Percentiles rank a stretch among this genome's conserved stretches.
phyloP scores from a whole-genome alignment of 2,888 invertebrate species.

The Keiferia lycopersicella region DNA sequence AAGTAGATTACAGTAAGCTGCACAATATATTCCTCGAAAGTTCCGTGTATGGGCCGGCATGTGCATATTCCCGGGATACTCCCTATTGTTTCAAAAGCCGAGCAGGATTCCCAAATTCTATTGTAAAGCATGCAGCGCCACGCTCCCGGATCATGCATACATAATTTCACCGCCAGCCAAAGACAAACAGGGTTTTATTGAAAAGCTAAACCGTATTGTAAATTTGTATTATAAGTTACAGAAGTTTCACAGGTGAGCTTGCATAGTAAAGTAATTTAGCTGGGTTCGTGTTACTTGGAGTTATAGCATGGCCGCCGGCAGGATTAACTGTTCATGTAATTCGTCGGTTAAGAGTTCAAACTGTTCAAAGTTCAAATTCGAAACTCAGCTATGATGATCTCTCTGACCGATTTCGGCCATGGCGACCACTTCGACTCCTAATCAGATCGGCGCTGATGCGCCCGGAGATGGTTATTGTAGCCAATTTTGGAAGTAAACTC shows the following conservation, averaged over 20 bases:
- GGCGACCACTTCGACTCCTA: too few species aligned
- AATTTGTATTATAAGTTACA: constrained; percentile 48
- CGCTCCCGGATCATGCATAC: constrained; percentile 54
- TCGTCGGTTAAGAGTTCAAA: neutral
- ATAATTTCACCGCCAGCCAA: constrained; percentile 53
- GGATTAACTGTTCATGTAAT: neutral
- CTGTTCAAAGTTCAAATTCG: neutral
- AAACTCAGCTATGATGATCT: neutral
- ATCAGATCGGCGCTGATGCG: too few species aligned
- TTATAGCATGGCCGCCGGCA: neutral
- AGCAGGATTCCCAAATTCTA: constrained; percentile 63
- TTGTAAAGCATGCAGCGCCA: constrained; percentile 44
- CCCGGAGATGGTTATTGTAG: too few species aligned
- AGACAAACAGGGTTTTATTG: constrained; percentile 56
- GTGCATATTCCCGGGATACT: constrained; percentile 29
- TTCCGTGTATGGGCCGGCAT: constrained; percentile 20
- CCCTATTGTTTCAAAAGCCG: constrained; percentile 61
- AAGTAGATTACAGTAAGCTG: constrained; percentile 22
- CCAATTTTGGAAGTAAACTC: too few species aligned
- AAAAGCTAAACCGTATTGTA: constrained; percentile 55
- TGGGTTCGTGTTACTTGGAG: constrained; percentile 8
- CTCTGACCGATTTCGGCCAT: too few species aligned
- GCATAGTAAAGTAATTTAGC: constrained; percentile 28
- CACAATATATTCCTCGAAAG: constrained; percentile 1
- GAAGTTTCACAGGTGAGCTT: constrained; percentile 29